Evolutionary conservation across 2,888 invertebrate genomes (phyloP), one percentile per base, ranked within the genome.

Genomic region (Perdita meconis): DNA sequence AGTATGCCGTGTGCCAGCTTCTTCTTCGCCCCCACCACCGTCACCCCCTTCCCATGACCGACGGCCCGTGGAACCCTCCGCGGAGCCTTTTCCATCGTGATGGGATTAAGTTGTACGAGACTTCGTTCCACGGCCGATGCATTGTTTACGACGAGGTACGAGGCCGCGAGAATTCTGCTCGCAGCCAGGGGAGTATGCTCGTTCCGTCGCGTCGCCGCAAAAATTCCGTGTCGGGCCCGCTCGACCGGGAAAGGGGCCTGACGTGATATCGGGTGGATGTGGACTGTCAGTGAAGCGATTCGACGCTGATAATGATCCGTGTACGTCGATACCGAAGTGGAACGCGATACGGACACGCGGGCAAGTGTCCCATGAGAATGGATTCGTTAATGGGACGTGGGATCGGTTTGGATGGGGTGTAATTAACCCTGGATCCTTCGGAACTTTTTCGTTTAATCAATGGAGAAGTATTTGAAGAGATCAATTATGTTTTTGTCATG

Each of bases 31-130:
- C 6, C 47, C 19, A 34, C 10, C 47, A 0, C 24, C 5, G 12
- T 10, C 36, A 1, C 8, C 16, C 30, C 8, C 0, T 5, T 26
- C 19, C 13, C 6, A n/a, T n/a, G n/a, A n/a, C n/a, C n/a, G n/a
- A n/a, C 26, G 3, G 0, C 38, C 10, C 30, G 30, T 30, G 19
- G 66, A 24, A 24, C 36, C 57, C 24, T n/a, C 16, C 16, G 47
- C 10, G 30, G 30, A 5, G 22, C 19, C 42, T 55, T 65, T 69
- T 56, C 42, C 64, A 72, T 66, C 61, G 50, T 38, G 38, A 26
- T 47, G 59, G 30, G 53, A 77, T 77, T 74, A 64, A 77, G 74
- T 73, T 73, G 77, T 74, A 72, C 22, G 24, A 47, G 24, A 42
- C 38, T 19, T 55, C 26, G 36, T 34, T 53, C 44, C 36, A 6